Percentiles rank a stretch among this genome's conserved stretches.
phyloP scores from a whole-genome alignment of 2,797 vertebrate species.

The Gymnoscopelus braueri region DNA sequence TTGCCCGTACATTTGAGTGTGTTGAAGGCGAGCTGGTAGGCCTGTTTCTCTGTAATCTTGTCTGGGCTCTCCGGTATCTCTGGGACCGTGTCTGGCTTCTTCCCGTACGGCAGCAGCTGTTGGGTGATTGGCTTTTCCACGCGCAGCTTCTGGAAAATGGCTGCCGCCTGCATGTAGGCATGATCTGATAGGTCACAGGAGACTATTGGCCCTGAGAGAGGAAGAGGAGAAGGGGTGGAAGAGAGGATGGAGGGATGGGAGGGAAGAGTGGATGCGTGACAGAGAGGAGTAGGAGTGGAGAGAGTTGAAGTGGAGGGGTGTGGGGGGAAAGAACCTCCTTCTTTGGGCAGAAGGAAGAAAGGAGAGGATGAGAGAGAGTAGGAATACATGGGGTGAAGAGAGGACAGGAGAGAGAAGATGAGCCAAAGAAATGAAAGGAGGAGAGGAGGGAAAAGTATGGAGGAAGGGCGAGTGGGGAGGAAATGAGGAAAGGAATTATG shows the following conservation, averaged over 20 bases:
- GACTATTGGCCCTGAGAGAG: constrained; percentile 15
- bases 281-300: neutral
- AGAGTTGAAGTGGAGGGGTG: neutral
- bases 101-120: constrained; percentile 76
- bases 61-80: constrained; percentile 56
- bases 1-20: constrained; percentile 87
- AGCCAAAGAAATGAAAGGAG: neutral
- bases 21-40: constrained; percentile 89
- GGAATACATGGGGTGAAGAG: neutral
- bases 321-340: neutral
- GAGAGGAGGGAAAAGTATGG: neutral
- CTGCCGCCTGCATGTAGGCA: constrained; percentile 85
- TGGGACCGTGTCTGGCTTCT: constrained; percentile 40
- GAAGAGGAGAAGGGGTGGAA: neutral
- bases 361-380: neutral
- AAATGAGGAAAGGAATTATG: neutral
- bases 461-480: neutral
- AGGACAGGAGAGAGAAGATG: neutral
- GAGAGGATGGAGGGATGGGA: neutral
- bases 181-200: constrained; percentile 74
- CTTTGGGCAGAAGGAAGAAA: neutral
- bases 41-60: constrained; percentile 69
- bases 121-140: constrained; percentile 72
- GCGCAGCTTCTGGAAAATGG: constrained; percentile 85
- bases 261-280: neutral